These are phyloP conservation scores for Bombus confusus DNA, from an alignment of 1,140 invertebrate genomes.

Conservation along the genomic window DNA sequence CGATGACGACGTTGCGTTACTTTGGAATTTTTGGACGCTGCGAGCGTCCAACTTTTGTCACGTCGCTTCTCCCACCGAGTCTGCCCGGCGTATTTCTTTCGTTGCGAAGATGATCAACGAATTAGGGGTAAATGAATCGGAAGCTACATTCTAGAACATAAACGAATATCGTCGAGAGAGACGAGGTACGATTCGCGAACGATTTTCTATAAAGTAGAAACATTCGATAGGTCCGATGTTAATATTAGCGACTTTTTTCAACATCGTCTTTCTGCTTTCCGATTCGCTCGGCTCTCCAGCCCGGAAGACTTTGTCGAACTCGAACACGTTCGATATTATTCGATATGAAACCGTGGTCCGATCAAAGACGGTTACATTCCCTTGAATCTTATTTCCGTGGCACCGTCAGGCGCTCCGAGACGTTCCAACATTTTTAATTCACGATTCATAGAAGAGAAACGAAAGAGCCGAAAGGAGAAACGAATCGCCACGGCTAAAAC, in stretches of 20 bases:
- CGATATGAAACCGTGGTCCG: not conserved
- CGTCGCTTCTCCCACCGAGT: not conserved
- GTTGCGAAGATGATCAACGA: not conserved
- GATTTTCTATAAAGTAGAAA: not conserved
- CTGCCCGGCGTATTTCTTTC: not conserved
- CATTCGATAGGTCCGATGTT: not conserved
- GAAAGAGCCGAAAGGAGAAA: no score
- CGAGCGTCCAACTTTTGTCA: not conserved
- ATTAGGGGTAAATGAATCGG: not conserved
- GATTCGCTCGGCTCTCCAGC: not conserved
- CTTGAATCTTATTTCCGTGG: not conserved
- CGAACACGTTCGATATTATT: not conserved
- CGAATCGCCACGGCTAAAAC: not conserved
- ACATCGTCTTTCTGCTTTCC: no score
- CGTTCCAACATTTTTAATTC: not conserved
- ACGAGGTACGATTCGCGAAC: not conserved
- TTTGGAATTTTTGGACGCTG: not conserved
- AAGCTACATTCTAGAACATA: not conserved
- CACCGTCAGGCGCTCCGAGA: no score
- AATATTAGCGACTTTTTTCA: not conserved
- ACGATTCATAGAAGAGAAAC: not conserved
- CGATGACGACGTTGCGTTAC: not conserved
- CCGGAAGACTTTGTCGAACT: not conserved
- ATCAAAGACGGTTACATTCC: not conserved
- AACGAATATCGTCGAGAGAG: not conserved